Evolutionary conservation across 2,797 vertebrate genomes (phyloP), one percentile per base, ranked within the genome.

Genomic region (Sebastes hubbsi): DNA sequence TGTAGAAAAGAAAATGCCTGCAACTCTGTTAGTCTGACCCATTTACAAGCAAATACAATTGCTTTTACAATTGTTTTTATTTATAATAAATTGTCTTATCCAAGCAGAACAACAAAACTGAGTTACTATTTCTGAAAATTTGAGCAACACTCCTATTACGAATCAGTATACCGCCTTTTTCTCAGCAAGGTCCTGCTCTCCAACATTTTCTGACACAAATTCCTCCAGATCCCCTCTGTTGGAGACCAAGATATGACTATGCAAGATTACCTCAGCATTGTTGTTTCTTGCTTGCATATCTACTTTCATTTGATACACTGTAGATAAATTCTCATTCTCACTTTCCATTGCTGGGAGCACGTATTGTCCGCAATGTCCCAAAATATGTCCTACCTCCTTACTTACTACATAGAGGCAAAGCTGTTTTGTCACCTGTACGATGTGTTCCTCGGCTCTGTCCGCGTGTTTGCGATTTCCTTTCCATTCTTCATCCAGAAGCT

Each of bases 401-500:
- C 36, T 80, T 27, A 36, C 49, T 69, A 34, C 38, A 36, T 8
- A 29, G 24, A 64, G 55, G 27, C 38, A 27, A 74, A 59, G 65
- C 72, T 30, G 55, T 22, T 66, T 70, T 38, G 73, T 91, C 91
- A 99, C 98, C 94, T 98, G 94, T 97, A 91, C 30, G 94, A 89
- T 29, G 96, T 97, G 91, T 83, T 92, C 83, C 93, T 96, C 58
- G 89, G 84, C 78, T 93, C 69, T 80, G 94, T 97, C 54, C 95
- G 94, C n/a, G 97, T 96, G 54, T 96, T 96, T 30, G 91, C 14
- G 82, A 99, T 96, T 92, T 99, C 97, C 70, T 94, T 89, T 34
- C 97, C 97, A 1, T 99, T 99, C 95, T 97, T 99, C 95, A 98
- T 96, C 98, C 98, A 99, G 93, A 97, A 98, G 93, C 97, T 98